Evolutionary conservation across 2,113 vertebrate genomes (phyloP).

Genomic region (Vimba vimba): DNA sequence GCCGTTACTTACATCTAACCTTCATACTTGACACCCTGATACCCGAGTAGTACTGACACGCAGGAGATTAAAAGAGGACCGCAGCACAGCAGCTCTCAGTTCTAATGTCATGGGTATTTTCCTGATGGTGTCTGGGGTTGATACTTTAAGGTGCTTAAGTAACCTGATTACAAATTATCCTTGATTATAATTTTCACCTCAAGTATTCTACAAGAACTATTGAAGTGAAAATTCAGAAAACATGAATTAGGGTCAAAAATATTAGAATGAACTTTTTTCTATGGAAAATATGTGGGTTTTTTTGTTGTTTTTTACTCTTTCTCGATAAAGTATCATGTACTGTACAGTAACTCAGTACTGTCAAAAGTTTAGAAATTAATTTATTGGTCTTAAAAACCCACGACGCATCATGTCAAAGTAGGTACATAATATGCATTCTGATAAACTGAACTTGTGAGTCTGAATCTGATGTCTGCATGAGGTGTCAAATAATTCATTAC

Average conservation of each 20-base stretch:
- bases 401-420: too few relatives aligned
- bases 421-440: too few relatives aligned
- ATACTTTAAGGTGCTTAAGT: neutral
- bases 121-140: neutral
- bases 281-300: too few relatives aligned
- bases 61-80: neutral
- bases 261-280: too few relatives aligned
- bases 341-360: neutral
- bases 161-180: neutral
- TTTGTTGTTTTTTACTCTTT: neutral
- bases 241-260: neutral
- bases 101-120: neutral
- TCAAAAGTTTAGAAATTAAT: neutral
- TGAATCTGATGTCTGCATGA: too few relatives aligned
- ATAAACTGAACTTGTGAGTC: too few relatives aligned
- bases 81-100: neutral
- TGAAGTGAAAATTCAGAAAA: neutral
- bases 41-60: neutral
- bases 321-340: neutral
- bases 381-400: too few relatives aligned
- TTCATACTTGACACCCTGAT: constrained; percentile 6
- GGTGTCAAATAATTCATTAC: too few relatives aligned
- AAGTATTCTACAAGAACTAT: neutral
- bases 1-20: constrained; percentile 2
- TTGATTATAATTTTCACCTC: constrained; percentile 26